These are phyloP conservation scores for Drosophila lacicola DNA, from an alignment of 2,888 invertebrate species.

Conservation along the genomic window DNA sequence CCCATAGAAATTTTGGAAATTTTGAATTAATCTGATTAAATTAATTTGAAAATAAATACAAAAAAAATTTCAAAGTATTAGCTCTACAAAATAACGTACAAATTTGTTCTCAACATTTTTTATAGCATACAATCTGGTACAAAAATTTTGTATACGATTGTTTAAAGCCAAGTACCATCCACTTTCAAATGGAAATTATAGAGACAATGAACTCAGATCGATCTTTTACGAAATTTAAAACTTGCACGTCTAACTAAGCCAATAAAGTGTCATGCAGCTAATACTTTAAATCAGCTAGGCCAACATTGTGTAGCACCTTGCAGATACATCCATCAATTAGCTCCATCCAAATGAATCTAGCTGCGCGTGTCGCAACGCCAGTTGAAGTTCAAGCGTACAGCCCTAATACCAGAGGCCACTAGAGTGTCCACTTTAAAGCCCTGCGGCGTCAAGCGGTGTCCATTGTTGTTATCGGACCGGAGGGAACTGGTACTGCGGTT, in stretches of 20 bases:
- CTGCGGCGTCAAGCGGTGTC: slow-evolving; percentile 62
- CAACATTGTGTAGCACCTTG: slow-evolving; percentile 24
- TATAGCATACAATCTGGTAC: neutral
- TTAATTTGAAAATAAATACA: neutral
- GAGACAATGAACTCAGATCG: slow-evolving; percentile 16
- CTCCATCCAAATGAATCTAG: slow-evolving; percentile 44
- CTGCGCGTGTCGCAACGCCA: slow-evolving; percentile 51
- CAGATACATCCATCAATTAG: slow-evolving; percentile 67
- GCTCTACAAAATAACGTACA: neutral
- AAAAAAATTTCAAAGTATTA: too few relatives aligned
- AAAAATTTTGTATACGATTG: neutral
- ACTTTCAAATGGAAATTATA: neutral
- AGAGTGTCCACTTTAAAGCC: slow-evolving; percentile 77
- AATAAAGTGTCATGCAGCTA: slow-evolving; percentile 43
- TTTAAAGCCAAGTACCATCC: neutral
- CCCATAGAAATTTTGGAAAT: too few relatives aligned
- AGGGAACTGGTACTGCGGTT: slow-evolving; percentile 1
- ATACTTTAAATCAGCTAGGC: slow-evolving; percentile 47
- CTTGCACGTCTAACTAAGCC: slow-evolving; percentile 47
- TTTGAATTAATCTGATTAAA: too few relatives aligned
- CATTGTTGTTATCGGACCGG: slow-evolving; percentile 57
- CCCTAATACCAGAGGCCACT: slow-evolving; percentile 70
- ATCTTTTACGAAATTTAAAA: slow-evolving; percentile 28
- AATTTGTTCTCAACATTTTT: neutral
- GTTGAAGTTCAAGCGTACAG: slow-evolving; percentile 71